Percentiles rank a stretch among this genome's conserved stretches.
Evolutionary conservation across 2,888 invertebrate genomes (phyloP).

Genomic region (Morinoia aosen): DNA sequence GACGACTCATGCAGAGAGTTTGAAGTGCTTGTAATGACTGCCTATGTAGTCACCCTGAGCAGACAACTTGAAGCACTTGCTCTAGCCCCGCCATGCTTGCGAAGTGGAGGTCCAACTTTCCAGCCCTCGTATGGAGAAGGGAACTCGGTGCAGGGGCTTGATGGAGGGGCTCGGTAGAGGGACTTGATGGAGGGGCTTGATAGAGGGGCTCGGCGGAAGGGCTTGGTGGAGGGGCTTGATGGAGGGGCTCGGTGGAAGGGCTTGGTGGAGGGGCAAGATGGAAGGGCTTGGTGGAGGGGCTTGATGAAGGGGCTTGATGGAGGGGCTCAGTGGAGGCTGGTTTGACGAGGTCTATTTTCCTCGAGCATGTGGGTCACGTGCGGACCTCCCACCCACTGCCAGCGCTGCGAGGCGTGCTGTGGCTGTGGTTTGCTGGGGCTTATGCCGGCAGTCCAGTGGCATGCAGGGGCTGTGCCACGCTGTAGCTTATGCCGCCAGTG

Average conservation of each 20-base stretch:
- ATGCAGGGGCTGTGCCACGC: neutral
- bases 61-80: too few relatives aligned
- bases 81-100: neutral
- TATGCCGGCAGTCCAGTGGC: neutral
- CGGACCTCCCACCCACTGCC: neutral
- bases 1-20: neutral
- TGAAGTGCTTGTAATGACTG: neutral
- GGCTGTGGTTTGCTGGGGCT: neutral
- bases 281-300: neutral
- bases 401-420: neutral
- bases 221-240: neutral
- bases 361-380: neutral
- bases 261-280: neutral
- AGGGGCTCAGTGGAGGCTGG: neutral
- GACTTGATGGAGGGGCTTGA: neutral
- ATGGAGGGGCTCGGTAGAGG: too few relatives aligned
- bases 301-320: neutral
- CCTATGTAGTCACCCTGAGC: neutral
- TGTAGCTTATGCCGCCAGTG: neutral
- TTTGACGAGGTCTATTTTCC: slow-evolving; percentile 1
- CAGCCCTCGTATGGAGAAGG: neutral
- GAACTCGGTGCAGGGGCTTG: neutral
- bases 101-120: neutral
- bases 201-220: too few relatives aligned
- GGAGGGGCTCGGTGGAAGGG: too few relatives aligned